Evolutionary conservation across 2,797 vertebrate species (phyloP).

Genomic region (Melanotaenia parkinsoni): DNA sequence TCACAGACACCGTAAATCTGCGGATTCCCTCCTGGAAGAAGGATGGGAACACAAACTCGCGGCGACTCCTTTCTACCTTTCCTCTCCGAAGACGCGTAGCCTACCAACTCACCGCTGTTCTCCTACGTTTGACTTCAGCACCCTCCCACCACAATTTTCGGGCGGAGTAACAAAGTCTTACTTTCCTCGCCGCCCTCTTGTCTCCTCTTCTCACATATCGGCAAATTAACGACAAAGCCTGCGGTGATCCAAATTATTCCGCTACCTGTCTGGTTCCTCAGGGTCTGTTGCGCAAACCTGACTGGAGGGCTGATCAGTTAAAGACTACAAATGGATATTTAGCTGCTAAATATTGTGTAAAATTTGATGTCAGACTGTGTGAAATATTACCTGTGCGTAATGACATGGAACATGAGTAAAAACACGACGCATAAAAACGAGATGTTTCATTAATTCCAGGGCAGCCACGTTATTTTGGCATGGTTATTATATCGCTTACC

Average conservation of each 20-base stretch:
- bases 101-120: constrained; percentile 56
- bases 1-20: constrained; percentile 3
- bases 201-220: constrained; percentile 1
- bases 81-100: constrained; percentile 55
- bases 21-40: neutral
- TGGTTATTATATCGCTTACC: neutral
- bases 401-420: too few species aligned
- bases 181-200: constrained; percentile 23
- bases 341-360: neutral
- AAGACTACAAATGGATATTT: neutral
- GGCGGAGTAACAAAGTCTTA: constrained; percentile 66
- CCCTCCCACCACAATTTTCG: constrained; percentile 66
- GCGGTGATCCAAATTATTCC: constrained; percentile 47
- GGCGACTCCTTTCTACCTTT: constrained; percentile 12
- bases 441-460: neutral
- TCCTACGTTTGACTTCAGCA: constrained; percentile 29
- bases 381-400: neutral
- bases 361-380: neutral
- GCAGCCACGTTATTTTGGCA: neutral
- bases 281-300: constrained; percentile 24
- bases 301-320: neutral
- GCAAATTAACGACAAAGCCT: neutral
- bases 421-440: neutral
- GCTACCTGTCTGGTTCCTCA: neutral
- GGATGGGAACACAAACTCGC: constrained; percentile 9